A percentile compares a stretch with the other conserved stretches of the same genome.
Conservation (phyloP, 2,113 vertebrate species). For the Hippocampus guttulatus region DNA sequence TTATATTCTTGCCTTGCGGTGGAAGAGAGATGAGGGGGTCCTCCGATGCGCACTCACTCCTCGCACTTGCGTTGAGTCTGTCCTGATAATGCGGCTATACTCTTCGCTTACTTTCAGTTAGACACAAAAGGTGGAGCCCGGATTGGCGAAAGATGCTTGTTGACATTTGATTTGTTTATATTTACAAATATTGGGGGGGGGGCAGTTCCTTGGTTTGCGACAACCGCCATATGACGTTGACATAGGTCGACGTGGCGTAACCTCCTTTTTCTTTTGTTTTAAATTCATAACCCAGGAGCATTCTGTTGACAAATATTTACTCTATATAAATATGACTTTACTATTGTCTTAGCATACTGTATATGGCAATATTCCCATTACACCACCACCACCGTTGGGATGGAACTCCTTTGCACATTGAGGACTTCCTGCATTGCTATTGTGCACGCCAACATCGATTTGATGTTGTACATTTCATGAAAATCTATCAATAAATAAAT, state of each 20-base stretch:
- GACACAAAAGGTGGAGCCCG: not conserved
- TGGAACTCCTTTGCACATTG: too few relatives aligned
- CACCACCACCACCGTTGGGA: too few relatives aligned
- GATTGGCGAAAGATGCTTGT: not conserved
- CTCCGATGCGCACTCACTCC: not conserved
- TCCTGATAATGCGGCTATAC: not conserved
- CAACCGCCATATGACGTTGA: not conserved
- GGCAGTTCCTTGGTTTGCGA: not conserved
- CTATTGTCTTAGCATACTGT: too few relatives aligned
- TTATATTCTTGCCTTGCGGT: slow-evolving; percentile 60
- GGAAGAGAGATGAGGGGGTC: slow-evolving; percentile 31
- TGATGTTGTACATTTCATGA: too few relatives aligned
- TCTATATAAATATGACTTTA: too few relatives aligned
- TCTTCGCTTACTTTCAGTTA: not conserved
- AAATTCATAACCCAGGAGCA: too few relatives aligned
- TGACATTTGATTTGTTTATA: not conserved
- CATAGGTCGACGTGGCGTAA: not conserved
- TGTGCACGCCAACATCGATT: too few relatives aligned
- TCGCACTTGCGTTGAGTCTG: not conserved
- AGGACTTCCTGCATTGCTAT: too few relatives aligned
- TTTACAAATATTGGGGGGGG: not conserved
- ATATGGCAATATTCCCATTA: too few relatives aligned
- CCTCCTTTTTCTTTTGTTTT: too few relatives aligned
- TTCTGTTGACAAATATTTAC: too few relatives aligned
- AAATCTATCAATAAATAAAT: too few relatives aligned